Percentiles rank a stretch among this genome's conserved stretches.
These are phyloP conservation scores for Xenopus borealis DNA, from an alignment of 2,113 vertebrate species.

Conservation along the genomic window DNA sequence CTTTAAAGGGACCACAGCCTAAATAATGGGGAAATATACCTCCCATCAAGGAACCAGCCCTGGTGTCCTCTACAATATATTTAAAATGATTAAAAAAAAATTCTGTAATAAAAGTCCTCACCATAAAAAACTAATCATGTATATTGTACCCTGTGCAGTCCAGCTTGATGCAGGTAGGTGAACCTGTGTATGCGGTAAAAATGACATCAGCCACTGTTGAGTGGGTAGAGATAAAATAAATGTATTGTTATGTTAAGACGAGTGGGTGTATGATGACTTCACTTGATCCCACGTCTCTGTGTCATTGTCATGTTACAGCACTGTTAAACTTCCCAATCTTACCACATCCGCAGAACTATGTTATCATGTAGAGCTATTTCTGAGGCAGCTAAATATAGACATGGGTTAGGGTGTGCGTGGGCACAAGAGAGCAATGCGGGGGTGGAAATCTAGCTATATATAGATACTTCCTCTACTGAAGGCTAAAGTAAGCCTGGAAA, in stretches of 20 bases:
- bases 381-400: constrained; percentile 34
- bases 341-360: constrained; percentile 63
- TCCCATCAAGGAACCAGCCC: too few species aligned
- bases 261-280: background rate
- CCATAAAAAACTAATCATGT: too few species aligned
- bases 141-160: too few species aligned
- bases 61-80: too few species aligned
- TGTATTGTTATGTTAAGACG: background rate
- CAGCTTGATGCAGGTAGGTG: too few species aligned
- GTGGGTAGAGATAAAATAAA: background rate
- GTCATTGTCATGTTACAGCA: constrained; percentile 53
- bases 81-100: too few species aligned
- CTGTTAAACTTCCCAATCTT: constrained; percentile 61
- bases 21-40: too few species aligned
- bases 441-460: constrained; percentile 34
- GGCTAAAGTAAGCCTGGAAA: constrained; percentile 19
- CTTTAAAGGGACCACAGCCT: too few species aligned
- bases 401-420: constrained; percentile 35
- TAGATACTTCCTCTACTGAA: constrained; percentile 34
- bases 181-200: too few species aligned
- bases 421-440: constrained; percentile 25
- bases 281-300: constrained; percentile 22
- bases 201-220: background rate
- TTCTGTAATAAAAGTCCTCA: too few species aligned
- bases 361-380: constrained; percentile 35